Evolutionary conservation across 2,797 vertebrate species (phyloP).

Genomic region (Babyrousa celebensis): DNA sequence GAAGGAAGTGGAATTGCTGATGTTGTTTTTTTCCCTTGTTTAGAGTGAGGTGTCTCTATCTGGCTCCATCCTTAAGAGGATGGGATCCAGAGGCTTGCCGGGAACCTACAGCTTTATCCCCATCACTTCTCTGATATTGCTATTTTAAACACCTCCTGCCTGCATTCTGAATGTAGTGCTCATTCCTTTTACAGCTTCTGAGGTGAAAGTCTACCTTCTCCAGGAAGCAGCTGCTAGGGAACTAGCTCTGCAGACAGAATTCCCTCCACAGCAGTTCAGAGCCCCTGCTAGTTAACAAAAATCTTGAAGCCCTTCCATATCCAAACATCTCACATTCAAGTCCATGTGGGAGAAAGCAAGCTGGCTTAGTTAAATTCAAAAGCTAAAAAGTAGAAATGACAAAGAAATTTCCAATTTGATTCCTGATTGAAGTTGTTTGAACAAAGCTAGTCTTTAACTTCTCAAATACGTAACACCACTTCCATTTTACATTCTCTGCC

Average conservation of each 20-base stretch:
- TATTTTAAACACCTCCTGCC: conserved; percentile 53
- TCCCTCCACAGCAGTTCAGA: conserved; percentile 64
- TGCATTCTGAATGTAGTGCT: conserved; percentile 3
- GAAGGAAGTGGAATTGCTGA: neutral
- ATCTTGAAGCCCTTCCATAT: conserved; percentile 68
- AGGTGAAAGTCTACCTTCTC: conserved; percentile 74
- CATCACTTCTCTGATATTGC: neutral
- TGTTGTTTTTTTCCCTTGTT: neutral
- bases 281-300: conserved; percentile 74
- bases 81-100: neutral
- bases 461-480: neutral
- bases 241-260: neutral
- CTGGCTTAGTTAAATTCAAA: conserved; percentile 48
- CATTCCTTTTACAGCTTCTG: conserved; percentile 52
- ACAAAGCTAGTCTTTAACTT: neutral
- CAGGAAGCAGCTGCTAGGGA: conserved; percentile 68
- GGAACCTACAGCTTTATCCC: neutral
- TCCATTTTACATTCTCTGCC: neutral
- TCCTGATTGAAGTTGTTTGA: neutral
- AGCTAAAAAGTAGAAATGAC: conserved; percentile 36
- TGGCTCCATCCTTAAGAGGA: neutral
- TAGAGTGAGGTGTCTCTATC: neutral
- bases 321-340: conserved; percentile 53
- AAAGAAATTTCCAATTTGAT: neutral
- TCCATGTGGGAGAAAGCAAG: conserved; percentile 54